Conservation (phyloP, 1,140 invertebrate genomes). For the Adoxophyes honmai region DNA sequence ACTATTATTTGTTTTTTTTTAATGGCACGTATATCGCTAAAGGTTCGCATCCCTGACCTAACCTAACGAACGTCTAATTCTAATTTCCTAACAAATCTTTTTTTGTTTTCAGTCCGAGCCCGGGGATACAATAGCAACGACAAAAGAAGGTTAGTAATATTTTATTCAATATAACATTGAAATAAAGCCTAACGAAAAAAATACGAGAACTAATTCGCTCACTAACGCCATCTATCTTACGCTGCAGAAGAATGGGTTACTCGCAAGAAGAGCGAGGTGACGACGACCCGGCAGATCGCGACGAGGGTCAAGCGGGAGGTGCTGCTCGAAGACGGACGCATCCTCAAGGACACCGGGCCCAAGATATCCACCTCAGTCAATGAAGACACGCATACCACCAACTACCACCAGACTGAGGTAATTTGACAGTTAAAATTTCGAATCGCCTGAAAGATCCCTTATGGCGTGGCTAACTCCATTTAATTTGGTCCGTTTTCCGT, state of each 20-base stretch:
- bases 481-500: too few relatives aligned
- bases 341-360: slow-evolving; percentile 92
- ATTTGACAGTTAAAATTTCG: slow-evolving; percentile 17
- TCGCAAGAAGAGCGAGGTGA: slow-evolving; percentile 91
- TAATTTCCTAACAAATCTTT: slow-evolving; percentile 20
- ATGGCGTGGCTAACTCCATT: too few relatives aligned
- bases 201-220: too few relatives aligned
- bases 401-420: slow-evolving; percentile 91
- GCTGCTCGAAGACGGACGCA: slow-evolving; percentile 91
- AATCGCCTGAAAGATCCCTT: too few relatives aligned
- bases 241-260: slow-evolving; percentile 93
- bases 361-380: slow-evolving; percentile 92
- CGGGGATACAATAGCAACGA: slow-evolving; percentile 74
- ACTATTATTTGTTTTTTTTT: too few relatives aligned
- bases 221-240: neutral
- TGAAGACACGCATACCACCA: slow-evolving; percentile 92
- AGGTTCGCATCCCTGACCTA: too few relatives aligned
- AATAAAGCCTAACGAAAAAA: too few relatives aligned
- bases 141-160: slow-evolving; percentile 69
- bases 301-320: slow-evolving; percentile 93
- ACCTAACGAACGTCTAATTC: too few relatives aligned
- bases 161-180: neutral
- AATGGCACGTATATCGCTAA: too few relatives aligned
- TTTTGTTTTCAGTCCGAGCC: slow-evolving; percentile 67
- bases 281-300: slow-evolving; percentile 92